phyloP scores from a whole-genome alignment of 92 coral and sea anemone genomes.

The Epizoanthus fatuus region DNA sequence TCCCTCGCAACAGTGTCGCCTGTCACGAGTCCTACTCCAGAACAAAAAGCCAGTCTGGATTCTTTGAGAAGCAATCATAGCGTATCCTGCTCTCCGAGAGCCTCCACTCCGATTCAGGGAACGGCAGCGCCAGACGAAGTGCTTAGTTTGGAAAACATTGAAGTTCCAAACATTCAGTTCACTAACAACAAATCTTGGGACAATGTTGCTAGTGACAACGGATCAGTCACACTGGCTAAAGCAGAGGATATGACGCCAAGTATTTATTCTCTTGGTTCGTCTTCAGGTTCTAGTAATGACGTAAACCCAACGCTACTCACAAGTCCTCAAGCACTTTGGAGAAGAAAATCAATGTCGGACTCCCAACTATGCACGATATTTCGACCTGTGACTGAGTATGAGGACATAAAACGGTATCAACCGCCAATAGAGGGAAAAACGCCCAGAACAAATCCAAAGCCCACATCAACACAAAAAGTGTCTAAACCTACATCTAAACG shows the following conservation, averaged over 20 bases:
- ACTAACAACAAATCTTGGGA: constrained; percentile 16
- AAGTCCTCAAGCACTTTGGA: not conserved
- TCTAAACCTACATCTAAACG: not conserved
- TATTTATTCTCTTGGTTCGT: not conserved
- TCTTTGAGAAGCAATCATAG: not conserved
- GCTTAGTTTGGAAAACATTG: not conserved
- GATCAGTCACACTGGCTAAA: not conserved
- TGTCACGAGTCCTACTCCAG: constrained; percentile 15
- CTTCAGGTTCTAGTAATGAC: constrained; percentile 7
- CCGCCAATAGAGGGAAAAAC: not conserved
- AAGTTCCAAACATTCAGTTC: constrained; percentile 15
- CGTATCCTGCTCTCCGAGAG: not conserved
- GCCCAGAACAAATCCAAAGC: not conserved
- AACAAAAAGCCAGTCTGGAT: not conserved
- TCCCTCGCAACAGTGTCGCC: constrained; percentile 6
- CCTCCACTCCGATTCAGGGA: not conserved
- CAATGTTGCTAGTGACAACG: not conserved
- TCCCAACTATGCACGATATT: not conserved
- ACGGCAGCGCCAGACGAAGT: not conserved
- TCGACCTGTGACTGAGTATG: not conserved
- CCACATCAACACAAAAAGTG: not conserved
- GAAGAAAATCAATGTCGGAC: constrained; percentile 23
- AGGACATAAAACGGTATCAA: not conserved
- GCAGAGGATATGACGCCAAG: not conserved
- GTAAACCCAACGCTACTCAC: not conserved